phyloP scores from a whole-genome alignment of 2,888 invertebrate species.

The Drepanosiphum platanoidis region DNA sequence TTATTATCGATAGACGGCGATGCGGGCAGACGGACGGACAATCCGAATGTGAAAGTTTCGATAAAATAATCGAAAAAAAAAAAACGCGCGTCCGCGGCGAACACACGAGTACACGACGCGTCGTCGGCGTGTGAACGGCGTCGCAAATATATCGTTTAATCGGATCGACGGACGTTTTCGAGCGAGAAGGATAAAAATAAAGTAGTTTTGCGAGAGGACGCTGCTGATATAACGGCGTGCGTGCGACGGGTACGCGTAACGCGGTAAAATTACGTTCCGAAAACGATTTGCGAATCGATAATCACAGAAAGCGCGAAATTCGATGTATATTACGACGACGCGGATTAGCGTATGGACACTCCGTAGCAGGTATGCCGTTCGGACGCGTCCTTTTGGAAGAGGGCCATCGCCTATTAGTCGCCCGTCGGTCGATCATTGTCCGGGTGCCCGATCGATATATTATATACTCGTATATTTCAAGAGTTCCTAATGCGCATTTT shows the following conservation, averaged over 20 bases:
- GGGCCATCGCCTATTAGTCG: too few species aligned
- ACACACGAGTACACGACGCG: too few species aligned
- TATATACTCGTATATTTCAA: too few species aligned
- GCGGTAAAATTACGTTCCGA: background rate
- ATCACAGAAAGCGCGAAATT: too few species aligned
- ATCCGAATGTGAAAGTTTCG: constrained; percentile 44
- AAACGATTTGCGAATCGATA: background rate
- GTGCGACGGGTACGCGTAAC: too few species aligned
- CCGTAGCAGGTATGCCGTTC: too few species aligned
- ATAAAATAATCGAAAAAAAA: constrained; percentile 30
- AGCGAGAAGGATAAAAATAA: background rate
- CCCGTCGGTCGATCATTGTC: too few species aligned
- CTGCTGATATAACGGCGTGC: background rate
- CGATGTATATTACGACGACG: too few species aligned
- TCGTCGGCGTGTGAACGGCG: background rate
- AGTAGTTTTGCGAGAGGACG: background rate
- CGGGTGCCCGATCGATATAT: too few species aligned
- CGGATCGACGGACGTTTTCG: background rate
- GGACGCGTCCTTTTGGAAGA: too few species aligned
- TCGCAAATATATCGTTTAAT: constrained; percentile 12
- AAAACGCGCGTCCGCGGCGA: background rate
- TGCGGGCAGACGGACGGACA: constrained; percentile 1
- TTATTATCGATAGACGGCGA: constrained; percentile 7
- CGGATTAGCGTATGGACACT: too few species aligned
- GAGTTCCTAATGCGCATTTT: too few species aligned